Evolutionary conservation across 2,797 vertebrate species (phyloP).

Genomic region (Euphonia xanthogaster): DNA sequence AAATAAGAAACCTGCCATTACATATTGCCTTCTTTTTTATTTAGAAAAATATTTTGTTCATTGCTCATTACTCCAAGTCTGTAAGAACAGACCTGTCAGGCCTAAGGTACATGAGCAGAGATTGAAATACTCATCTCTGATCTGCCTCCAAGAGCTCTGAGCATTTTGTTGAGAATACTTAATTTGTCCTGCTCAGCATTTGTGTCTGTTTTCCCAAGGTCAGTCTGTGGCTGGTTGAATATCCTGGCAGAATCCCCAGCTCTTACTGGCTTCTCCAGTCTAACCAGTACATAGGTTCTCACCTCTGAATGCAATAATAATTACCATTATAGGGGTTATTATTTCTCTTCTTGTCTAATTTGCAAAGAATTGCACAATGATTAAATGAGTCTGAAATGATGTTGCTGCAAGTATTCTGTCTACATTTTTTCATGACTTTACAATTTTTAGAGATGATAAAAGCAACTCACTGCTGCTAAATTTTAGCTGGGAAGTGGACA

Average conservation of each 20-base stretch:
- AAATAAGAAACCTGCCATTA: background rate
- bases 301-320: background rate
- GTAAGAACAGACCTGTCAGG: background rate
- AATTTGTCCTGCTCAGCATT: background rate
- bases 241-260: background rate
- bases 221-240: background rate
- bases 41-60: background rate
- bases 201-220: background rate
- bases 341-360: background rate
- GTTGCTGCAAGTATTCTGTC: background rate
- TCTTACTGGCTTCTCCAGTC: background rate
- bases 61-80: background rate
- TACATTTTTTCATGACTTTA: background rate
- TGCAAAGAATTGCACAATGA: background rate
- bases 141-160: background rate
- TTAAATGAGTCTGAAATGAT: background rate
- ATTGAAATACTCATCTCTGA: background rate
- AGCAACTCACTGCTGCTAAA: background rate
- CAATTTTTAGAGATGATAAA: background rate
- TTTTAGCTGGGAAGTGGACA: background rate
- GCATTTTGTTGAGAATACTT: background rate
- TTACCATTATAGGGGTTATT: background rate
- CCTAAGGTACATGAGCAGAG: background rate
- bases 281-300: background rate
- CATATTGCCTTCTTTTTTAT: background rate